Evolutionary conservation across 2,797 vertebrate genomes (phyloP).

Genomic region (Hapalemur alaotrensis): DNA sequence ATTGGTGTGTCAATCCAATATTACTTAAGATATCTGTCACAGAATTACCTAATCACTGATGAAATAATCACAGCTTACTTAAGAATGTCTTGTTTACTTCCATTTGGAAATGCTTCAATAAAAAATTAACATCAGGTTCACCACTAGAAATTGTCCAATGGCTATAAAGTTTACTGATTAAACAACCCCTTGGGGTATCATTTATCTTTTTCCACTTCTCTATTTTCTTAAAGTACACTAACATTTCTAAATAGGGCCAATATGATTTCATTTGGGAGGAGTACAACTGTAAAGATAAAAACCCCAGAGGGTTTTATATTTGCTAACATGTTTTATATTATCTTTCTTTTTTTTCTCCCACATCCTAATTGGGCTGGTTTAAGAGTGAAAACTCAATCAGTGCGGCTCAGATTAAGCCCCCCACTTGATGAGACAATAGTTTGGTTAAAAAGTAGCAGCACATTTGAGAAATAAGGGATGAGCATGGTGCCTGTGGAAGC

Average conservation of each 20-base stretch:
- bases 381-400: background rate
- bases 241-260: constrained; percentile 64
- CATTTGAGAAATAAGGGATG: background rate
- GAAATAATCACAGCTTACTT: constrained; percentile 25
- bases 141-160: constrained; percentile 33
- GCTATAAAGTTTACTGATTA: constrained; percentile 41
- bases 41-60: constrained; percentile 40
- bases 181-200: constrained; percentile 16
- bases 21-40: constrained; percentile 14
- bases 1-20: background rate
- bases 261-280: constrained; percentile 76
- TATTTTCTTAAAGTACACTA: constrained; percentile 64
- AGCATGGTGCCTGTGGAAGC: background rate
- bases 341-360: background rate
- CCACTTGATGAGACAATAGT: background rate
- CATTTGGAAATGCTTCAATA: constrained; percentile 51
- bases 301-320: constrained; percentile 49
- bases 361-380: background rate
- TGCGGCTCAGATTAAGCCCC: background rate
- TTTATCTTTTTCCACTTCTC: constrained; percentile 55
- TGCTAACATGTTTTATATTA: constrained; percentile 64
- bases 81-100: constrained; percentile 51
- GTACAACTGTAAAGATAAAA: constrained; percentile 59
- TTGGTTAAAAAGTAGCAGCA: background rate
- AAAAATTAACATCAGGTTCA: constrained; percentile 27